phyloP scores from a whole-genome alignment of 2,113 vertebrate species.

The Nipponia nippon region DNA sequence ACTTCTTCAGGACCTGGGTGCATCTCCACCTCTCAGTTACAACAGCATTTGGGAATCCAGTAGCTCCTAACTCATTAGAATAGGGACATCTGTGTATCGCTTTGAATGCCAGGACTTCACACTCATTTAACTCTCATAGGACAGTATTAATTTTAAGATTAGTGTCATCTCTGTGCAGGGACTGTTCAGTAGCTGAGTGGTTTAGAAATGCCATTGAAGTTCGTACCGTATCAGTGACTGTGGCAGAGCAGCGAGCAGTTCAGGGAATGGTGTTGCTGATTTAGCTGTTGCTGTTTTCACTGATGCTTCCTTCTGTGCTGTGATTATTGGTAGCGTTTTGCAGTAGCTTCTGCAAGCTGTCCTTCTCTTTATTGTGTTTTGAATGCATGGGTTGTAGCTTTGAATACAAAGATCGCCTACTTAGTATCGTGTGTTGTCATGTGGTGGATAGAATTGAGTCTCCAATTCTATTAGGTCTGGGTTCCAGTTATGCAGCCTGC shows the following conservation, averaged over 20 bases:
- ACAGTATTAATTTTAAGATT: background rate
- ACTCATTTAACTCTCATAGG: background rate
- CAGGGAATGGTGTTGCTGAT: background rate
- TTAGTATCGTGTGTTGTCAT: background rate
- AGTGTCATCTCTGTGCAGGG: background rate
- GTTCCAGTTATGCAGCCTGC: background rate
- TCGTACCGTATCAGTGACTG: accelerated
- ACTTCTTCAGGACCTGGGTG: background rate
- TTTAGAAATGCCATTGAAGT: background rate
- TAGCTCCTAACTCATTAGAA: background rate
- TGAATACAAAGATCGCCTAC: background rate
- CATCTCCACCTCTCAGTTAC: background rate
- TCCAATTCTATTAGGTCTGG: background rate
- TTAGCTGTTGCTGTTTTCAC: background rate
- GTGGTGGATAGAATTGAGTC: background rate
- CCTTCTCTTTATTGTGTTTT: background rate
- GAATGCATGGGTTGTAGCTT: background rate
- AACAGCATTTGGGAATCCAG: background rate
- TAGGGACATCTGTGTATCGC: background rate
- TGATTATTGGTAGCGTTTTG: background rate
- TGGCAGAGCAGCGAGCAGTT: background rate
- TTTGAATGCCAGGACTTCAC: background rate
- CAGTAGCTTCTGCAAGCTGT: background rate
- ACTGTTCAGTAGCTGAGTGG: background rate
- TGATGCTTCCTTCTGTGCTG: background rate